These are phyloP conservation scores for Cheilosia vernalis DNA, from an alignment of 2,888 invertebrate genomes.

Conservation along the genomic window DNA sequence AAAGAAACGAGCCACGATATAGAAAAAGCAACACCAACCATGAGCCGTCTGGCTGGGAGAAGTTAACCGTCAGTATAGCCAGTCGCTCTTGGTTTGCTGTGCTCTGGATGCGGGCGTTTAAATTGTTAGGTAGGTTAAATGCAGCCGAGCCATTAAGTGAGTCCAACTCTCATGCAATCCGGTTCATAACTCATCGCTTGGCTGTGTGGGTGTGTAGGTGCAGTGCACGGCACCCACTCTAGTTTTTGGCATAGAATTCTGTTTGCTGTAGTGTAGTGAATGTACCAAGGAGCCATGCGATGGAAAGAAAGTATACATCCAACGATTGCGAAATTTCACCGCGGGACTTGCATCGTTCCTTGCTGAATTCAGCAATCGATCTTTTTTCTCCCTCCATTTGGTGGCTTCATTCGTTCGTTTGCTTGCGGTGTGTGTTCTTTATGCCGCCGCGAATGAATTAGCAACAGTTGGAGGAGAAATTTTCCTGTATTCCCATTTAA, in stretches of 20 bases:
- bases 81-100: conserved; percentile 3
- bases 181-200: conserved; percentile 56
- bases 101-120: conserved; percentile 71
- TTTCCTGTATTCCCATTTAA: conserved; percentile 29
- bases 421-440: conserved; percentile 27
- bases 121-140: conserved; percentile 62
- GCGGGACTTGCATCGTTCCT: conserved; percentile 42
- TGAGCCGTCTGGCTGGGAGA: conserved; percentile 30
- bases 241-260: not conserved
- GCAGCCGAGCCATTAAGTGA: conserved; percentile 59
- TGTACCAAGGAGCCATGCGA: not conserved
- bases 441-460: conserved; percentile 62
- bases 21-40: conserved; percentile 12
- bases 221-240: conserved; percentile 16
- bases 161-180: conserved; percentile 62
- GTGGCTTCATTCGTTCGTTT: conserved; percentile 17
- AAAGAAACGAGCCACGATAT: conserved; percentile 39
- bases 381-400: conserved; percentile 2
- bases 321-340: conserved; percentile 59
- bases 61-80: conserved; percentile 42
- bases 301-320: conserved; percentile 65
- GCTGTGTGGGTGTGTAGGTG: conserved; percentile 25
- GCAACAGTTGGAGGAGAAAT: conserved; percentile 70
- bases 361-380: conserved; percentile 49
- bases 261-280: conserved; percentile 3